These are phyloP conservation scores for Dendrolimus kikuchii DNA, from an alignment of 1,140 invertebrate species.

Conservation along the genomic window DNA sequence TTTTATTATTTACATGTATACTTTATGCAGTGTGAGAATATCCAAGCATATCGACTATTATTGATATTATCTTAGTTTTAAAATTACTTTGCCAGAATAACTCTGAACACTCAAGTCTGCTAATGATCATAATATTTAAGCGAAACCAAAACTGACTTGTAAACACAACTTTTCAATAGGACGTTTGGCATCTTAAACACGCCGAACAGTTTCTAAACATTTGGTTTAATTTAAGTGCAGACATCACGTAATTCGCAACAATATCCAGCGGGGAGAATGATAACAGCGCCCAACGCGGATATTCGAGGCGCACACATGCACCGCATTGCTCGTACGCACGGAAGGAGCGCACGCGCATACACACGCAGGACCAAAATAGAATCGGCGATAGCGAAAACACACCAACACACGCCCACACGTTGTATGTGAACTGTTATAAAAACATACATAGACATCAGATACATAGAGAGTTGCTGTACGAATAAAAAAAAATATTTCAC, in stretches of 20 bases:
- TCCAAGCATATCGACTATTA: no score
- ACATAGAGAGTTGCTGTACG: no score
- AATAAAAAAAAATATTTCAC: no score
- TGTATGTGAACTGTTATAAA: slow-evolving; percentile 65
- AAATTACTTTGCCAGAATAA: no score
- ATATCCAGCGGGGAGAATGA: slow-evolving; percentile 49
- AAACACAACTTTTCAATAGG: no score
- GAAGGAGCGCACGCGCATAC: slow-evolving; percentile 31
- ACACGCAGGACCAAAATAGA: slow-evolving; percentile 48
- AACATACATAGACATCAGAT: slow-evolving; percentile 49
- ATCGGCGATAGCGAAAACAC: slow-evolving; percentile 63
- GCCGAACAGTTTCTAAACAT: background rate
- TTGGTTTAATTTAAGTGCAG: slow-evolving; percentile 1
- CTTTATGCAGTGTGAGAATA: no score
- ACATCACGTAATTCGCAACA: slow-evolving; percentile 42
- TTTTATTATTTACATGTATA: no score
- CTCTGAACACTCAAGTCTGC: no score
- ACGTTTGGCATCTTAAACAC: background rate
- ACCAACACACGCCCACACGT: slow-evolving; percentile 63
- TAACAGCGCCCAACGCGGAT: slow-evolving; percentile 57
- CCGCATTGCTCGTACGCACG: slow-evolving; percentile 15
- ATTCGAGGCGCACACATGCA: slow-evolving; percentile 37
- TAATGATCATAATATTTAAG: no score
- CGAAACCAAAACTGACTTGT: no score
- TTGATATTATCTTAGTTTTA: no score